Base-by-base conservation (phyloP, 2,888 invertebrate genomes). In the Stegophylla sp. region DNA sequence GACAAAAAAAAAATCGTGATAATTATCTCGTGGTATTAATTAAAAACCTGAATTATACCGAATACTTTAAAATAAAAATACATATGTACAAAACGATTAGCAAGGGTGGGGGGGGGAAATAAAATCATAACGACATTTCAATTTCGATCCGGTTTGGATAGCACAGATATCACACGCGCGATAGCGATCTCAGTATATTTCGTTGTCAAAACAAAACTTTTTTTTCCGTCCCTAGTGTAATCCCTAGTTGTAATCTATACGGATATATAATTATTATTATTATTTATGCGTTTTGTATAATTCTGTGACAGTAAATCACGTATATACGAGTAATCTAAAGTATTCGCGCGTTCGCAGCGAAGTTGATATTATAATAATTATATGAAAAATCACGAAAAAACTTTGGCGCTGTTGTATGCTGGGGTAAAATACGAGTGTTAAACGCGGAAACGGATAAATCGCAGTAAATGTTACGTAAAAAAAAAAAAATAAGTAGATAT, bases 71-170 rank as follows among this genome's bases (percentile, higher is more conserved):
- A 48, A 48, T 17, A 17, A 15, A 48, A 48, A 48, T 51, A 51
- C 12, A 34, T 34, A 3, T 34, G 28, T 51, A 69, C 56, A 3
- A 34, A 7, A 10, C 56, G 56, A 56, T 20, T 7, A 7, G 34
- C 3, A 3, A 7, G 34, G 34, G 34, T 7, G 34, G 41, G 20
- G 15, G n/a, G 41, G 43, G 64, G 41, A 41, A 51, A 51, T 13
- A 34, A 61, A 61, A 71, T 71, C 56, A 61, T 61, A 61, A 73
- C 59, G 59, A 73, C 45, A 12, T 74, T 63, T 74, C 63, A 23
- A 75, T 75, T 51, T 17, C 63, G 74, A 63, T 75, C 63, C 63
- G 74, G 63, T 75, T 63, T 20, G 61, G 43, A 56, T 28, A 23
- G 34, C 23, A 43, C 43, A 43, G 34, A 34, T 7, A 34, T 5